These are phyloP conservation scores for Epinephelus fuscoguttatus DNA, from an alignment of 2,113 vertebrate genomes.

Conservation along the genomic window DNA sequence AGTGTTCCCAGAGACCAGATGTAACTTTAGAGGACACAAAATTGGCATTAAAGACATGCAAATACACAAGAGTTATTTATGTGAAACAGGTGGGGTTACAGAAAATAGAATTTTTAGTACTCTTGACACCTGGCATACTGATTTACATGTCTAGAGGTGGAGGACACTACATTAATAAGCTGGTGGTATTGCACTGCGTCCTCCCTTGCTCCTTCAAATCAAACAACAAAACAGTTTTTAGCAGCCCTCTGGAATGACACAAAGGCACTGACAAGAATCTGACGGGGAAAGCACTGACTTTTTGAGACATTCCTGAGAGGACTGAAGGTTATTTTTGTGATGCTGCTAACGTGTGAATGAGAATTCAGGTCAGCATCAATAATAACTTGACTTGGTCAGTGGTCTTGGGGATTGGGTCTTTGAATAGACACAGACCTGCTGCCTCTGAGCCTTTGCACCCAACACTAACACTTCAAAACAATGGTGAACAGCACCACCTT, in stretches of 20 bases:
- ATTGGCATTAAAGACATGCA: neutral
- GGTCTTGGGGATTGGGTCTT: neutral
- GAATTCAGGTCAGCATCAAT: constrained; percentile 19
- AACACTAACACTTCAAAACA: neutral
- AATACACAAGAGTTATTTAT: neutral
- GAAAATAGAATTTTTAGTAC: neutral
- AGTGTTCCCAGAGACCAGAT: neutral
- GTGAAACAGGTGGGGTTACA: neutral
- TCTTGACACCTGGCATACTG: neutral
- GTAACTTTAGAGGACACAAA: neutral
- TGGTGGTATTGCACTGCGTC: neutral
- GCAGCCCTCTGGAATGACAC: neutral
- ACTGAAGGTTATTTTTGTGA: constrained; percentile 14
- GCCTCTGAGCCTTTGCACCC: constrained; percentile 7
- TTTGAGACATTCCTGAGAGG: constrained; percentile 2
- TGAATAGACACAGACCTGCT: neutral
- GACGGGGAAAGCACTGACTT: neutral
- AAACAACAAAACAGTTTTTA: neutral
- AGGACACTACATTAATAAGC: neutral
- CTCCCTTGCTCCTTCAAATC: neutral
- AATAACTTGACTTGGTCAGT: constrained; percentile 15
- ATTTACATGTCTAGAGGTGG: neutral
- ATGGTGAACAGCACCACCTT: constrained; percentile 19
- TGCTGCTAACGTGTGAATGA: constrained; percentile 13
- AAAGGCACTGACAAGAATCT: neutral